Base-by-base conservation (phyloP, 2,113 vertebrate genomes). In the Mirounga angustirostris region DNA sequence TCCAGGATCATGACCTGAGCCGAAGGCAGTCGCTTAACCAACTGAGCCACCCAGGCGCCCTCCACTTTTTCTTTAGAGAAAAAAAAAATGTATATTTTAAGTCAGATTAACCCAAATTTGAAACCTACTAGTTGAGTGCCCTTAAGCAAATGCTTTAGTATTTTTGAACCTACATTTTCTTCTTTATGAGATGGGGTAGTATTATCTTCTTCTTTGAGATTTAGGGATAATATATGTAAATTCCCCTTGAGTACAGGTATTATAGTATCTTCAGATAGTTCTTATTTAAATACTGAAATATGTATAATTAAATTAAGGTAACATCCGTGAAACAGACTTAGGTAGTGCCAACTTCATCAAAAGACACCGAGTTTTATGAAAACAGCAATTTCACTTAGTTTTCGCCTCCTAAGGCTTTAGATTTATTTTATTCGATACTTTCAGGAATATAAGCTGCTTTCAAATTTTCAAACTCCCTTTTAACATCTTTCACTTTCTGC, bases 281-380 rank as follows among this genome's bases (percentile, higher is more conserved):
- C 36, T 88, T 91, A 79, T 56, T 97, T 96, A 83, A 88, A 69
- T 94, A 22, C 13, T 56, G 3, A 58, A 67, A 16, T 50, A 61
- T 78, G 4, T 54, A 30, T 87, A 90, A 91, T 74, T 96, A 93
- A 95, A 84, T 84, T 80, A 96, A 79, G 26, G 69, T 61, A 83
- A 52, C 7, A 58, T 65, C 40, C 61, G 15, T 89, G 56, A 85
- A 88, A 81, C 85, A 84, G 46, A 74, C 16, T 88, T 93, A 52
- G 36, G 16, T 82, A 85, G 28, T 59, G 2, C 11, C 22, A 87
- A 21, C 10, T 54, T 36, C 12, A 52, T 78, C 36, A 30, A 65
- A 92, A 89, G 24, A 71, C 15, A 54, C 24, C 30, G 19, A 92
- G 12, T 40, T 89, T 63, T 81, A 85, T 80, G 30, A 24, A 52